A percentile compares a stretch with the other conserved stretches of the same genome.
Evolutionary conservation across 2,113 vertebrate species (phyloP).

Genomic region (Carassius carassius): DNA sequence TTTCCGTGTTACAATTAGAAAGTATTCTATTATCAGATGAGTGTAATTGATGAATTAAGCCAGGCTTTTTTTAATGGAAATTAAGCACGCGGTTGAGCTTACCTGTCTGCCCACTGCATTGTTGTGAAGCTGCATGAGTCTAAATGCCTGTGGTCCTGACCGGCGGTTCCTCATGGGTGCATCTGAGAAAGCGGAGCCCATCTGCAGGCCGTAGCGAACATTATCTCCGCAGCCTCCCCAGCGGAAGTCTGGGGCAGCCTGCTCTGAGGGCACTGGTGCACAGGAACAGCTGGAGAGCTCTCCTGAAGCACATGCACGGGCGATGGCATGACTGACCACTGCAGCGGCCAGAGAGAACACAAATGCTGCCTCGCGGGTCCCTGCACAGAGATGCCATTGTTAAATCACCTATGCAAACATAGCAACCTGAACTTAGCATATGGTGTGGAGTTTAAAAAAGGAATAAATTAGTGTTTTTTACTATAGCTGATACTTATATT

Average conservation of each 20-base stretch:
- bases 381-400: constrained; percentile 54
- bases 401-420: background rate
- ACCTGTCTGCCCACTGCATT: constrained; percentile 75
- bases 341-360: constrained; percentile 75
- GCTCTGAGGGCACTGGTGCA: constrained; percentile 64
- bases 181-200: constrained; percentile 75
- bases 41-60: too few relatives aligned
- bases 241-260: constrained; percentile 66
- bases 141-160: constrained; percentile 56
- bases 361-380: constrained; percentile 77
- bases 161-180: constrained; percentile 66
- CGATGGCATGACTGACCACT: constrained; percentile 67
- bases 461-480: background rate
- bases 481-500: background rate
- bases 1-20: too few relatives aligned
- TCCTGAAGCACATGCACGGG: constrained; percentile 72
- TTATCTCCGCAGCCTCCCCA: constrained; percentile 82
- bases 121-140: constrained; percentile 76
- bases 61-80: too few relatives aligned
- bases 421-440: background rate
- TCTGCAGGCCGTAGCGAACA: constrained; percentile 75
- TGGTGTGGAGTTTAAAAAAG: background rate
- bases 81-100: background rate
- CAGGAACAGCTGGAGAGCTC: constrained; percentile 77
- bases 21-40: too few relatives aligned